Evolutionary conservation across 2,113 vertebrate genomes (phyloP).

Genomic region (Litocranius walleri): DNA sequence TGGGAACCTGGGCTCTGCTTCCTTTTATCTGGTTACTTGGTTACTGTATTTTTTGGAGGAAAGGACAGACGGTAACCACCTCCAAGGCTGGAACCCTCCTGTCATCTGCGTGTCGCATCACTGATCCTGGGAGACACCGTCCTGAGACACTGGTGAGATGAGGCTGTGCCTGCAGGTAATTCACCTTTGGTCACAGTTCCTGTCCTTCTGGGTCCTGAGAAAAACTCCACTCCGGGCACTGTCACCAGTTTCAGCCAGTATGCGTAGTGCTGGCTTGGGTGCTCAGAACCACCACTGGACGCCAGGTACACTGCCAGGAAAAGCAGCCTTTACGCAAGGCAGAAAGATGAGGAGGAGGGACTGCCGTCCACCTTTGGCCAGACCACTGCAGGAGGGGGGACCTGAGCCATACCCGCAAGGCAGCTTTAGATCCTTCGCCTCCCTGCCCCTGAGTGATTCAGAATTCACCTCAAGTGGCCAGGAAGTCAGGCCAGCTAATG

Average conservation of each 20-base stretch:
- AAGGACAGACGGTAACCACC: fast-evolving
- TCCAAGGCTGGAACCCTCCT: too few relatives aligned
- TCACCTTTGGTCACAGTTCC: not conserved
- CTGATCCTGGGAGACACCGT: not conserved
- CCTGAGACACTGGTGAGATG: not conserved
- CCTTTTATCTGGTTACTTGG: not conserved
- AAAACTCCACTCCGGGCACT: not conserved
- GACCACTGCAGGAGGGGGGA: fast-evolving
- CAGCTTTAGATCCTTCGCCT: not conserved
- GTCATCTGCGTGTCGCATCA: fast-evolving
- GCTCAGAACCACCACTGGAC: not conserved
- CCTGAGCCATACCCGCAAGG: not conserved
- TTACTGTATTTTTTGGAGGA: not conserved
- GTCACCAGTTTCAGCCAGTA: not conserved
- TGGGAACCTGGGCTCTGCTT: not conserved
- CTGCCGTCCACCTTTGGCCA: not conserved
- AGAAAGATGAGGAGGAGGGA: not conserved
- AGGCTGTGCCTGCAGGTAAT: not conserved
- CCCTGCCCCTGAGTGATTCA: not conserved
- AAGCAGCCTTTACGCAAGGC: not conserved
- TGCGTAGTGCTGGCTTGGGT: fast-evolving
- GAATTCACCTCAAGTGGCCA: not conserved
- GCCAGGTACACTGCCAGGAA: not conserved
- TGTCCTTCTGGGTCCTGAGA: not conserved
- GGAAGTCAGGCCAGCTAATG: not conserved